Evolutionary conservation across 2,797 vertebrate species (phyloP).

Genomic region (Crocodylus rhombifer): DNA sequence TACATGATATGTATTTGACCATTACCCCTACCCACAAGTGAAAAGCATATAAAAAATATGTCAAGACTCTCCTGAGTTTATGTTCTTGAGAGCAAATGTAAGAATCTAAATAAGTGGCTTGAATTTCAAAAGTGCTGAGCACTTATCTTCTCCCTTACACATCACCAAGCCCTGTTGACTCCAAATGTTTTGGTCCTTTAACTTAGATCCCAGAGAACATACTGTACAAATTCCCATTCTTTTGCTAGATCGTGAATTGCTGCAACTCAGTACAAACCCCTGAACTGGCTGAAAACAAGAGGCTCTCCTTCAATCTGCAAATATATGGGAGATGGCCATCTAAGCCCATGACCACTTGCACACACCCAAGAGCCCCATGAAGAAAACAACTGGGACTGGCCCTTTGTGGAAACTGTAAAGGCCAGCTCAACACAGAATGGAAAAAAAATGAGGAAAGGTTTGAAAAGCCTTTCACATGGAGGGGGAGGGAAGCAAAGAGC

Average conservation of each 20-base stretch:
- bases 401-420: not conserved
- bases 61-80: not conserved
- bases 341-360: not conserved
- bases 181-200: not conserved
- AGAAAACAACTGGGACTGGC: not conserved
- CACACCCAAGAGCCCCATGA: not conserved
- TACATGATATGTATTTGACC: slow-evolving; percentile 33
- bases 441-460: too few relatives aligned
- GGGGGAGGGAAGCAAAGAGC: not conserved
- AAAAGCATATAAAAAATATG: not conserved
- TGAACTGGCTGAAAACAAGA: not conserved
- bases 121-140: not conserved
- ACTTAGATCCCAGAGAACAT: not conserved
- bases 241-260: not conserved
- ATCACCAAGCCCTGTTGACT: not conserved
- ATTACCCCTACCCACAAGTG: not conserved
- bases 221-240: not conserved
- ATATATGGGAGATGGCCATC: not conserved
- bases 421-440: not conserved
- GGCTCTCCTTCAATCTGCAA: not conserved
- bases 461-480: too few relatives aligned
- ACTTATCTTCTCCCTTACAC: not conserved
- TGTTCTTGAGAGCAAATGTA: not conserved
- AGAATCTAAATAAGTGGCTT: not conserved
- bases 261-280: not conserved